Conservation (phyloP, 23 tunicate species). For the Trididemnum miniatum region DNA sequence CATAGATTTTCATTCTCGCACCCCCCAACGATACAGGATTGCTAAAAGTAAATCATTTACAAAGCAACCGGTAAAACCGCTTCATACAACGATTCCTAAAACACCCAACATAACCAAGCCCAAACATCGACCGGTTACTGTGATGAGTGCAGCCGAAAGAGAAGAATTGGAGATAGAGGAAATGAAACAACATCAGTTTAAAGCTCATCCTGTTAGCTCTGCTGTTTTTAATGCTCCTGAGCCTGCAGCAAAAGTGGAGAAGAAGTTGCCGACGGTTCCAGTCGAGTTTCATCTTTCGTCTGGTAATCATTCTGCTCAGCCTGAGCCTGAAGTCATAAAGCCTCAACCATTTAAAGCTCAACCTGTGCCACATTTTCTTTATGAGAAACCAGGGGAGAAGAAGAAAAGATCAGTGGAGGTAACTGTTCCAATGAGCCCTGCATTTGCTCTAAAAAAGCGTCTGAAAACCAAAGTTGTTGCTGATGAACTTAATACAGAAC, state of each 20-base stretch:
- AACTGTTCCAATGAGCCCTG: conserved; percentile 63
- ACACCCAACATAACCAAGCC: conserved; percentile 61
- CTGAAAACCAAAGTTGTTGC: conserved; percentile 10
- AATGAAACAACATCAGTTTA: conserved; percentile 52
- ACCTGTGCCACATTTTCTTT: conserved; percentile 22
- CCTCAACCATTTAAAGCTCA: conserved; percentile 46
- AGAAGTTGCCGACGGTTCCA: conserved; percentile 30
- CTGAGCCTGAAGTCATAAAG: not conserved
- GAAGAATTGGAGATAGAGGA: conserved; percentile 68
- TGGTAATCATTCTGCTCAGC: not conserved
- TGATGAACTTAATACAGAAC: not conserved
- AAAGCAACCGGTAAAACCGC: conserved; percentile 37
- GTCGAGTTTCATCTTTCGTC: conserved; percentile 43
- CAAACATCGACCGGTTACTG: conserved; percentile 18
- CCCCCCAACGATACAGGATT: conserved; percentile 24
- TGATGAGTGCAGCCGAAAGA: conserved; percentile 50
- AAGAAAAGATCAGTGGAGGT: conserved; percentile 32
- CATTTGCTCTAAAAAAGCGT: conserved; percentile 55
- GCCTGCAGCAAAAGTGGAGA: conserved; percentile 5
- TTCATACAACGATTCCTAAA: conserved; percentile 42
- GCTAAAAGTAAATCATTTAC: not conserved
- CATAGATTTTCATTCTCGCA: conserved; percentile 45
- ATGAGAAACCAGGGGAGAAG: conserved; percentile 31
- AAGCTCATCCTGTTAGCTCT: conserved; percentile 32
- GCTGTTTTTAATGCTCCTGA: conserved; percentile 7